These are phyloP conservation scores for Trogon melanurus DNA, from an alignment of 2,113 vertebrate genomes.

Conservation along the genomic window DNA sequence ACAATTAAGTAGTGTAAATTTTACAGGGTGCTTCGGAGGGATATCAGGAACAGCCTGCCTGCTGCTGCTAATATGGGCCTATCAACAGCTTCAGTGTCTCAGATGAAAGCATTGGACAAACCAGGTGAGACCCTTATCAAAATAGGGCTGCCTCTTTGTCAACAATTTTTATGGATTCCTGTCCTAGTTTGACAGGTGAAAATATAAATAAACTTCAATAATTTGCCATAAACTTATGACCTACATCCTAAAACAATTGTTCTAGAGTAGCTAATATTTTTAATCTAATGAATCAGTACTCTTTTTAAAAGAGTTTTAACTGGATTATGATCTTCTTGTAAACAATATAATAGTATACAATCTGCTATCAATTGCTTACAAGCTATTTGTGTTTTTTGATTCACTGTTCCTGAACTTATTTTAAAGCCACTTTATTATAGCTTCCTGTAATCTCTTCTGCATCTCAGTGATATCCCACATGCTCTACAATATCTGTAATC, in stretches of 20 bases:
- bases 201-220: background rate
- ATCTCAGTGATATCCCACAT: background rate
- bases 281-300: background rate
- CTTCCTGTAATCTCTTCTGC: background rate
- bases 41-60: background rate
- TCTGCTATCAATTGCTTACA: background rate
- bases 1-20: background rate
- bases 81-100: background rate
- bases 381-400: background rate
- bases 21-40: background rate
- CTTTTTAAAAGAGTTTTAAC: background rate
- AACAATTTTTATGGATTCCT: background rate
- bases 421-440: background rate
- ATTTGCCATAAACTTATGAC: background rate
- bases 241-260: background rate
- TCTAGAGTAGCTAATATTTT: background rate
- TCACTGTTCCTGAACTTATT: background rate
- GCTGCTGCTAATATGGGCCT: background rate
- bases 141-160: background rate
- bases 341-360: background rate
- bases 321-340: background rate
- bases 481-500: background rate
- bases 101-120: background rate
- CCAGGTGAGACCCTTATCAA: background rate
- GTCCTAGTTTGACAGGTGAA: background rate